Conservation (phyloP, 2,797 vertebrate species). For the Aplochiton taeniatus region DNA sequence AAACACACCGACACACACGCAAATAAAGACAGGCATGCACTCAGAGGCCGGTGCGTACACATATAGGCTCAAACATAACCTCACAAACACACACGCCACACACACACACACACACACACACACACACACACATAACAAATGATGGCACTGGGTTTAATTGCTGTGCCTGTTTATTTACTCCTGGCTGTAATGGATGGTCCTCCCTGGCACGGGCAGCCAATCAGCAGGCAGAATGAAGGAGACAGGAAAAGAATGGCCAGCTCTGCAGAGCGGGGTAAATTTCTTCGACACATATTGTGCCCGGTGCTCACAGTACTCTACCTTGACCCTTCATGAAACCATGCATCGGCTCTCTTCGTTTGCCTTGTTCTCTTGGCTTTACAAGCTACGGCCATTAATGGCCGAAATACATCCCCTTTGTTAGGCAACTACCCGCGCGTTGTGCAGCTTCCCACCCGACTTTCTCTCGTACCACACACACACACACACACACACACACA, state of each 20-base stretch:
- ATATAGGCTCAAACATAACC: conserved; percentile 13
- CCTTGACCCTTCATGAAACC: not conserved
- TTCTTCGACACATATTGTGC: conserved; percentile 22
- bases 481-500: not conserved
- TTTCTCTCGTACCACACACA: not conserved
- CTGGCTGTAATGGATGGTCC: conserved; percentile 71
- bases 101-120: conserved; percentile 13
- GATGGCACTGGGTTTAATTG: conserved; percentile 74
- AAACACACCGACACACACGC: conserved; percentile 21
- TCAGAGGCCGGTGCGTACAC: conserved; percentile 29
- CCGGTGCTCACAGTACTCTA: not conserved
- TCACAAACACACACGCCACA: not conserved
- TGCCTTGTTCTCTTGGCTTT: not conserved
- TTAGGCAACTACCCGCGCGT: not conserved
- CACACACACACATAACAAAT: conserved; percentile 70
- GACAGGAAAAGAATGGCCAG: conserved; percentile 56
- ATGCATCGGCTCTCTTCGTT: not conserved
- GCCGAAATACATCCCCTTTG: no score
- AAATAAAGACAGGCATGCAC: conserved; percentile 9
- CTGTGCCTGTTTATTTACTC: conserved; percentile 76
- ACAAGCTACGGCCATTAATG: not conserved
- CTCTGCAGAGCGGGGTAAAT: conserved; percentile 44
- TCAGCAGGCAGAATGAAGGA: conserved; percentile 43
- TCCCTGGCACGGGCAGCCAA: conserved; percentile 56
- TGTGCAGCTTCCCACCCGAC: conserved; percentile 6